Evolutionary conservation across 2,797 vertebrate genomes (phyloP).

Genomic region (Coregonus sp.): DNA sequence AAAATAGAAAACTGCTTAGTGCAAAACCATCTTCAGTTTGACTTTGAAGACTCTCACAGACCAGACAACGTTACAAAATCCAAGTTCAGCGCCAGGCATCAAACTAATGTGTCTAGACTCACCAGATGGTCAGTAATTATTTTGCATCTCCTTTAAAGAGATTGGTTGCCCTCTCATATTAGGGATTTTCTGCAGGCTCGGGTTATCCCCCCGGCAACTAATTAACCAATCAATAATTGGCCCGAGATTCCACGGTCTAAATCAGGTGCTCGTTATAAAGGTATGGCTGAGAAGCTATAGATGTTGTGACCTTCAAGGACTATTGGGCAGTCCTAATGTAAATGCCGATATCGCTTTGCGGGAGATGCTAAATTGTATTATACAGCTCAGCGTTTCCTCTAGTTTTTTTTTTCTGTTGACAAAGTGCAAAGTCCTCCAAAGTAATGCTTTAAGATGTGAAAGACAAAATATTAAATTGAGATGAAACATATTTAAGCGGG

Average conservation of each 20-base stretch:
- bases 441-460: neutral
- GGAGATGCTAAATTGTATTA: constrained; percentile 22
- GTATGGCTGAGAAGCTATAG: neutral
- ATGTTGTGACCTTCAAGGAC: constrained; percentile 38
- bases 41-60: neutral
- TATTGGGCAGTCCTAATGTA: constrained; percentile 17
- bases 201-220: constrained; percentile 30
- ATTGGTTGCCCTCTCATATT: constrained; percentile 20
- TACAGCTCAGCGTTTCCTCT: neutral
- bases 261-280: constrained; percentile 46
- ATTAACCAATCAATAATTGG: constrained; percentile 50
- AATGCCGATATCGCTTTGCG: constrained; percentile 49
- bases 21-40: neutral
- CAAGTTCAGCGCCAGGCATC: constrained; percentile 14
- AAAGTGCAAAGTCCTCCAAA: too few species aligned
- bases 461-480: neutral
- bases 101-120: constrained; percentile 49
- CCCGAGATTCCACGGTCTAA: constrained; percentile 26
- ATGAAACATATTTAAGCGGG: neutral
- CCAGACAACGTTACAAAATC: too few species aligned
- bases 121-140: constrained; percentile 49
- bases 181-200: constrained; percentile 13
- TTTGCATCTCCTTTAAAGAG: constrained; percentile 30
- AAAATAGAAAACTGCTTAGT: neutral
- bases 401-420: neutral